Base-by-base conservation (phyloP, 2,888 invertebrate genomes). In the Dicyrtomina minuta region DNA sequence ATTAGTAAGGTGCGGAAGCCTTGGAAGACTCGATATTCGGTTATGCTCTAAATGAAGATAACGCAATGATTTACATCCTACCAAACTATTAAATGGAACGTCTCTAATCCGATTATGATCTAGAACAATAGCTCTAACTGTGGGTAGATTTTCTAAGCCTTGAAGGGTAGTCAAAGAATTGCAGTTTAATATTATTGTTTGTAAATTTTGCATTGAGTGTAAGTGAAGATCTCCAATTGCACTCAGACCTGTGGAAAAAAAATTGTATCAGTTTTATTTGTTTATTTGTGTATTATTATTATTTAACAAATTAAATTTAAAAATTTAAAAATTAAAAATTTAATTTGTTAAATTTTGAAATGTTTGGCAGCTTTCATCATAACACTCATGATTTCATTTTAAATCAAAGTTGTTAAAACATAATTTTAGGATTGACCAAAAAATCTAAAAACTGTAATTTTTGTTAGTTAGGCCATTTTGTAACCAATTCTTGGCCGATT, bases 11-110 rank as follows among this genome's bases (percentile, higher is more conserved):
- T 77, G 74, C 3, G 77, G 76, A 3, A 77, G 70, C 41, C 77
- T 46, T 0, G 77, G 77, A 17, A 77, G 61, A 46, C 66, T 62
- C 15, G 76, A 66, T 39, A 77, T 72, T 49, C 69, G 44, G 53
- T 77, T 77, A 55, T 77, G 77, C 43, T 77, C 76, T 59, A 77
- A 65, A 66, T 77, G 77, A 44, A 77, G 69, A 55, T 75, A 74
- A 51, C 68, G 71, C 15, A 77, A 60, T 13, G 75, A 73, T 58
- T 76, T 75, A 39, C 76, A 77, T 2, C 76, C 76, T 12, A 51
- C 59, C 24, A 76, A 69, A 13, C 70, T 70, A 49, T 73, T 75
- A 49, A 71, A 72, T 0, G 77, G 74, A 44, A 75, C 71, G n/a
- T 72, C 72, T 15, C 70, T 68, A 44, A 75, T 77, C 49, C 72